These are phyloP conservation scores for Crypturellus undulatus DNA, from an alignment of 2,113 vertebrate genomes.

Conservation along the genomic window DNA sequence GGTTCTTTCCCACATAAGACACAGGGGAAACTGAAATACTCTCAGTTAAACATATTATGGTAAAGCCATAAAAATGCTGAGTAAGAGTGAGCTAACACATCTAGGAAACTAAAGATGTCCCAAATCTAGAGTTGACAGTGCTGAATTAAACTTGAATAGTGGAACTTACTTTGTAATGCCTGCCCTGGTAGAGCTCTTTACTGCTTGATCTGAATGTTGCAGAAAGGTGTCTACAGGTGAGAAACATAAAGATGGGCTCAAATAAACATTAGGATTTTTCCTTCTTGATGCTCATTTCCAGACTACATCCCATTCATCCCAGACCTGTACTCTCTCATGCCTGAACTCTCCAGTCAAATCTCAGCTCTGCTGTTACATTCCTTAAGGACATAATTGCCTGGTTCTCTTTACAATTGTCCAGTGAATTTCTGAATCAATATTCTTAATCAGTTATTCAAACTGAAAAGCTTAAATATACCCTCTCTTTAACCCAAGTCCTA, in stretches of 20 bases:
- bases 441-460: background rate
- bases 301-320: background rate
- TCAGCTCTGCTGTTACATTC: background rate
- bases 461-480: background rate
- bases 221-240: background rate
- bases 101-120: background rate
- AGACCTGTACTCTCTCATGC: background rate
- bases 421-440: background rate
- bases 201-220: background rate
- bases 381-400: background rate
- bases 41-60: background rate
- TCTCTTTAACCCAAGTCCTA: background rate
- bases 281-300: background rate
- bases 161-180: background rate
- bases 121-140: background rate
- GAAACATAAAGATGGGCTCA: background rate
- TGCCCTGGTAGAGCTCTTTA: background rate
- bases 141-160: background rate
- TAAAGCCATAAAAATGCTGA: constrained; percentile 38
- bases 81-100: constrained; percentile 4
- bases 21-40: background rate
- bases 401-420: background rate
- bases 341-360: background rate
- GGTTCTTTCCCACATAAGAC: constrained; percentile 1
- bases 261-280: background rate